These are phyloP conservation scores for Macquaria australasica DNA, from an alignment of 2,113 vertebrate species.

Conservation along the genomic window DNA sequence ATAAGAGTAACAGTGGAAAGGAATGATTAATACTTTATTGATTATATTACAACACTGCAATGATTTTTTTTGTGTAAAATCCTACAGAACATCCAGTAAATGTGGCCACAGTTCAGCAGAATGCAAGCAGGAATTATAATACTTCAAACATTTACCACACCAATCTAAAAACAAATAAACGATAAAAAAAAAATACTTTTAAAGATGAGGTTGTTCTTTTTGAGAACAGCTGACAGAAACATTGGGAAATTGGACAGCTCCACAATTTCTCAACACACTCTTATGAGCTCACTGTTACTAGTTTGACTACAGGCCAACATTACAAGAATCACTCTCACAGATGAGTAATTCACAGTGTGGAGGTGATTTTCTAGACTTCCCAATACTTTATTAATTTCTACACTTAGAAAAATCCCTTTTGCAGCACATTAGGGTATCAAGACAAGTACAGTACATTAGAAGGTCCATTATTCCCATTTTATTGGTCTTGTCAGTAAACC, in stretches of 20 bases:
- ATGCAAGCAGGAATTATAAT: neutral
- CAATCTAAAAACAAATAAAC: neutral
- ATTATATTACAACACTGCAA: neutral
- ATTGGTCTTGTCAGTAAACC: neutral
- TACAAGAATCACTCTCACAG: neutral
- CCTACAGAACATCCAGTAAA: neutral
- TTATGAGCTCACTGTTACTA: neutral
- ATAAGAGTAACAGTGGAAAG: neutral
- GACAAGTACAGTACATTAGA: neutral
- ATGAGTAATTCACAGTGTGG: neutral
- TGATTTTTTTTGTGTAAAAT: neutral
- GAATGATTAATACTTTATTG: slow-evolving; percentile 5
- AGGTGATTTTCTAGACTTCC: neutral
- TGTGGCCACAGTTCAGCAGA: neutral
- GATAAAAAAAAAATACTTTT: no score
- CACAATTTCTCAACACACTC: neutral
- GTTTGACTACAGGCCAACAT: neutral
- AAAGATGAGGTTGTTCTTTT: neutral
- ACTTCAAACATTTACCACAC: neutral
- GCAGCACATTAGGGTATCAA: neutral
- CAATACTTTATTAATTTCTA: neutral
- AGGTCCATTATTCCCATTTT: neutral
- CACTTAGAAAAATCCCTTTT: neutral
- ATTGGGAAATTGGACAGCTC: neutral
- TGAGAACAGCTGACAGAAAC: neutral